Conservation (phyloP, 2,797 vertebrate species). For the Ceyx erithaca region DNA sequence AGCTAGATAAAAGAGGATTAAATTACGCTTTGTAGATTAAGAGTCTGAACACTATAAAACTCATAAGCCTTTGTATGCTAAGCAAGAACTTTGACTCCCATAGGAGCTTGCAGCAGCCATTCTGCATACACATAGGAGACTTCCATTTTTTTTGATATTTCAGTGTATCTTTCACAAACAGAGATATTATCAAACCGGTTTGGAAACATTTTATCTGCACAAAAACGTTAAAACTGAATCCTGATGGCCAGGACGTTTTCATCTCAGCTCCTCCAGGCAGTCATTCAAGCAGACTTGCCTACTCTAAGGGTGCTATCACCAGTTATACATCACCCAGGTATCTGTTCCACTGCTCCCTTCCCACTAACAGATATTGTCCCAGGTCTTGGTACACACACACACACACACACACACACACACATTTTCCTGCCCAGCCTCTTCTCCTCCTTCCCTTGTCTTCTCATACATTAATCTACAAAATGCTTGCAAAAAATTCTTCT, state of each 20-base stretch:
- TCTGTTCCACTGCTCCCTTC: neutral
- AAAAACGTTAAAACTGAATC: neutral
- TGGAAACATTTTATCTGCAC: neutral
- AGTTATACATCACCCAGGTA: rapidly evolving
- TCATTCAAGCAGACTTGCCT: neutral
- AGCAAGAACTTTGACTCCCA: constrained; percentile 72
- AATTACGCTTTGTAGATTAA: constrained; percentile 77
- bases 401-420: neutral
- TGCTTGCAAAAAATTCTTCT: neutral
- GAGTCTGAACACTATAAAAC: constrained; percentile 72
- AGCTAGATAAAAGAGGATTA: constrained; percentile 77
- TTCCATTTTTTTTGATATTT: constrained; percentile 8
- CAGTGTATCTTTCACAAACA: constrained; percentile 22
- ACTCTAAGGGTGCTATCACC: neutral
- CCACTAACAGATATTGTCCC: neutral
- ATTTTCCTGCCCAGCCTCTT: neutral
- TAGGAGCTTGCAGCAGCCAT: constrained; percentile 39
- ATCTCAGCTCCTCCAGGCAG: neutral
- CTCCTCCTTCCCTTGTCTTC: neutral
- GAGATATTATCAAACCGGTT: constrained; percentile 25
- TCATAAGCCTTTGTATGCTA: constrained; percentile 76
- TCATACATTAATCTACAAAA: neutral
- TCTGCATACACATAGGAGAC: constrained; percentile 19
- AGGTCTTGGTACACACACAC: neutral
- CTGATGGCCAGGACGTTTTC: neutral